Base-by-base conservation (phyloP, 1,140 invertebrate genomes). In the Scaptomyza pallida region DNA sequence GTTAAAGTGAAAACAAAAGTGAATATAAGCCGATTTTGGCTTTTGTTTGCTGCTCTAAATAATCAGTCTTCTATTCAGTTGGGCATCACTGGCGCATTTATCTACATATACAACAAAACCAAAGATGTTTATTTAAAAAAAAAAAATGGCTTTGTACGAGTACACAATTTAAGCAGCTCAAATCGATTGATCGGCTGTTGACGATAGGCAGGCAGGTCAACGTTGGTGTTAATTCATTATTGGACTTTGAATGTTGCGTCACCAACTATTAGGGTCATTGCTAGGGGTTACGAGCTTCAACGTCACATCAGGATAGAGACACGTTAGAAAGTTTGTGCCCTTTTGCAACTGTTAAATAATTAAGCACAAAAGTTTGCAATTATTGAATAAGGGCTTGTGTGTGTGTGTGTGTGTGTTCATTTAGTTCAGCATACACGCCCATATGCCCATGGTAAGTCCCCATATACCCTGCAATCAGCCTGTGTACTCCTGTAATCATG, bases 301-400 rank as follows among this genome's bases (percentile, higher is more conserved):
- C 37, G 35, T 50, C 59, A 63, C 21, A 63, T 63, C 65, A 48
- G 12, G 41, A 48, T 51, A 45, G 40, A 23, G 33, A 44, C 19
- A 15, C n/a, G 12, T 13, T 41, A 50, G 23, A 26, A 48, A 13
- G 15, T 51, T 60, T 60, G 59, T 75, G 54, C 19, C 19, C 37
- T 12, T 55, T 63, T 52, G 13, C 52, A 57, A 57, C 16, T 48
- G 23, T 17, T 72, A 37, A 68, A 72, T 72, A 72, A 72, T 72
- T 72, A 50, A 72, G 13, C 48, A 54, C 37, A 55, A 47, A 26
- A 17, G 21, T 45, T 19, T 37, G 40, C 56, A 62, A 68, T 60
- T 72, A 72, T 72, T 60, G 50, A 68, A 48, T 54, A 63, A 13
- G 23, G 26, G 30, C 50, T 41, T 15, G 41, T 17, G 35, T n/a